Evolutionary conservation across 1,140 invertebrate species (phyloP), one percentile per base, ranked within the genome.

Genomic region (Anthonomus grandis): DNA sequence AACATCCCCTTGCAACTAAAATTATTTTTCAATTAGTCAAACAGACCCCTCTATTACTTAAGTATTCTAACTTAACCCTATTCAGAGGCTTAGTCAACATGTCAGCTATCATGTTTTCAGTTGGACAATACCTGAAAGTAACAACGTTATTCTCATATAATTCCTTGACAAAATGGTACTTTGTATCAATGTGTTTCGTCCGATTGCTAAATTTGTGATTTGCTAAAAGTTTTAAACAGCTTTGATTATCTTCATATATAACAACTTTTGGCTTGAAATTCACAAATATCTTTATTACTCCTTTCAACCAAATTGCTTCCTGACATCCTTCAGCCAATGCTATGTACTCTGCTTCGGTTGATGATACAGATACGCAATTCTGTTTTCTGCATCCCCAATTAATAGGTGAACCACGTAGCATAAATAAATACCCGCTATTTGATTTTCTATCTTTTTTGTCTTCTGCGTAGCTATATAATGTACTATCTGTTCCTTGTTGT

Each of bases 321-420:
- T 62, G 59, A 36, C 23, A 24, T 17, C 53, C 64, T n/a, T 59
- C 60, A 10, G 64, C 48, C 18, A 72, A 44, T 3, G 70, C 65
- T 24, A 72, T 65, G 45, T 70, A 73, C 51, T 75, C 72, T 0
- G 73, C 66, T 64, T 75, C 72, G 15, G 67, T 69, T 18, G 62
- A 70, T 13, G 64, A 71, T 13, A 73, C 38, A 4, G 71, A 53
- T 0, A 73, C 63, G 18, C 49, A 64, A 19, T 44, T 45, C 53
- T 76, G 74, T 39, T 73, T 75, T 39, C 59, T 59, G n/a, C 46
- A 53, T 36, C 51, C 46, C 68, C 68, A 74, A 2, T 59, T 61
- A 18, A 75, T 58, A 8, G 57, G 48, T 23, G 45, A 47, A 8
- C 66, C 67, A 45, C 41, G 50, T 8, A 71, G 24, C 15, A 58